Conservation (phyloP, 2,797 vertebrate species). For the Rhinophrynus dorsalis region DNA sequence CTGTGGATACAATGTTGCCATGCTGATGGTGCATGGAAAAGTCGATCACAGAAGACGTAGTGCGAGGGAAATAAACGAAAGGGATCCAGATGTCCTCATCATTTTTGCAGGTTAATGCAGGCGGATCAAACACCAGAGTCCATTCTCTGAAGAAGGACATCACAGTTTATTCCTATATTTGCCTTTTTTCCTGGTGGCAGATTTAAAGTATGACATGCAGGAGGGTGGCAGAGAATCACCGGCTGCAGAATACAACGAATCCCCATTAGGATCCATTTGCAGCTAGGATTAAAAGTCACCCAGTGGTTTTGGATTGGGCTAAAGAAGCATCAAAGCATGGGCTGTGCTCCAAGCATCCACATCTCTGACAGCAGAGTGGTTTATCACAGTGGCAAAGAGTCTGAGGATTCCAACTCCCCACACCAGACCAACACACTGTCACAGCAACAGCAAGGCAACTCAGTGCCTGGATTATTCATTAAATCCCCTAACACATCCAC, state of each 20-base stretch:
- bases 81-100: constrained; percentile 33
- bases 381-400: constrained; percentile 89
- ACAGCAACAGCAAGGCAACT: constrained; percentile 81
- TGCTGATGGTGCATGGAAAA: constrained; percentile 32
- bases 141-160: neutral
- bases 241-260: neutral
- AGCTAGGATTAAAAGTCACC: constrained; percentile 9
- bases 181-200: neutral
- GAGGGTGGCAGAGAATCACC: neutral
- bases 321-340: constrained; percentile 87
- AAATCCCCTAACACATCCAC: constrained; percentile 77
- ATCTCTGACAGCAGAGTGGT: constrained; percentile 87
- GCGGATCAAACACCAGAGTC: neutral
- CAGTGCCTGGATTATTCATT: constrained; percentile 84
- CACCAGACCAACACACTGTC: constrained; percentile 86
- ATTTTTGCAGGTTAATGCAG: neutral
- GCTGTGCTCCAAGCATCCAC: constrained; percentile 97
- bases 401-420: constrained; percentile 86
- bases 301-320: constrained; percentile 47
- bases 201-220: constrained; percentile 26
- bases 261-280: neutral
- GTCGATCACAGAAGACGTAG: constrained; percentile 5
- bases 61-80: neutral
- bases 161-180: neutral
- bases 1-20: constrained; percentile 33